phyloP scores from a whole-genome alignment of 2,888 invertebrate species.

The Drosophila rellima region DNA sequence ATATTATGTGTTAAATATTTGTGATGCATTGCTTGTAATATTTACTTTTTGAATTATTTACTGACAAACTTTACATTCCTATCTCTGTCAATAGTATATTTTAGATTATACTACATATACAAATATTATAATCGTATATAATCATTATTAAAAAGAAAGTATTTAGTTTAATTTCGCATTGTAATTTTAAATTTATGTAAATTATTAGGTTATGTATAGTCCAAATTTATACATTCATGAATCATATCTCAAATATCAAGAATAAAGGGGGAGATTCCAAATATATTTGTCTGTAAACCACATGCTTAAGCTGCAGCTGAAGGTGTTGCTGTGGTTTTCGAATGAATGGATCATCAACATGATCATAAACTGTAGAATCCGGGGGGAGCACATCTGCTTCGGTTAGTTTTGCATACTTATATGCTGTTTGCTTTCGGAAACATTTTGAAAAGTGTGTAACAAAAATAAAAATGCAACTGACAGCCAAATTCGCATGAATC shows the following conservation, averaged over 20 bases:
- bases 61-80: not conserved
- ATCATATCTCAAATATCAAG: constrained; percentile 2
- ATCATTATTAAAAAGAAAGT: not conserved
- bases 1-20: too few species aligned
- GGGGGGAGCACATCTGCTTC: constrained; percentile 5
- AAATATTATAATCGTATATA: not conserved
- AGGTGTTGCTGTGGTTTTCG: constrained; percentile 18
- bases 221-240: not conserved
- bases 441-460: constrained; percentile 30
- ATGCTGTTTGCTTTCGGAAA: constrained; percentile 27
- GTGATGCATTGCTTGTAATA: too few species aligned
- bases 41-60: not conserved
- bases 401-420: constrained; percentile 35
- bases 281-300: constrained; percentile 15
- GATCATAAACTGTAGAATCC: not conserved
- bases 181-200: not conserved
- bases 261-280: not conserved
- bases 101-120: not conserved
- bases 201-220: not conserved
- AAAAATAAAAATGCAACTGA: constrained; percentile 26
- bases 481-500: constrained; percentile 39
- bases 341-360: constrained; percentile 9
- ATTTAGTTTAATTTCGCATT: not conserved
- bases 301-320: constrained; percentile 11
- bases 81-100: not conserved